These are phyloP conservation scores for Porites cylindrica DNA, from an alignment of 92 coral and sea anemone species.

Conservation along the genomic window DNA sequence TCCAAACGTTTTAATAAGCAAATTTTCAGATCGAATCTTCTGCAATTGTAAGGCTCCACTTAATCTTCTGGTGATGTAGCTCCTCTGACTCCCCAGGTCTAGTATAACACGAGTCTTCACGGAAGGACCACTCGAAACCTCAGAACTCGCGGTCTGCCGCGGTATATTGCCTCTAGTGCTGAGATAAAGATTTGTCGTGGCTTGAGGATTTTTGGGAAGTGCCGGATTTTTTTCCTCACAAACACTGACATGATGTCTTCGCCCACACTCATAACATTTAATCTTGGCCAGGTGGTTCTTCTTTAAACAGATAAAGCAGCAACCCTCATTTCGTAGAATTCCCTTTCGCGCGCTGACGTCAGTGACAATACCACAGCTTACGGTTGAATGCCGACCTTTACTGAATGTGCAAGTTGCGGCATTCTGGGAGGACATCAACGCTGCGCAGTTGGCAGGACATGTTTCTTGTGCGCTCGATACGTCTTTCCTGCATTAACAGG, in stretches of 20 bases:
- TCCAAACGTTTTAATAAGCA: constrained; percentile 58
- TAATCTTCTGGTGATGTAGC: constrained; percentile 36
- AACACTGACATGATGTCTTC: constrained; percentile 1
- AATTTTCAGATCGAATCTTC: constrained; percentile 31
- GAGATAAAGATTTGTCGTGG: neutral
- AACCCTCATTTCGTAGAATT: constrained; percentile 29
- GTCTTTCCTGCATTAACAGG: neutral
- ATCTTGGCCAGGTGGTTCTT: constrained; percentile 45
- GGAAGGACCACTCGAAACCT: constrained; percentile 27
- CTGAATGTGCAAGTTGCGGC: constrained; percentile 34
- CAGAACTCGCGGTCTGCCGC: constrained; percentile 48
- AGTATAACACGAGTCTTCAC: constrained; percentile 46
- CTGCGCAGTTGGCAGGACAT: constrained; percentile 13
- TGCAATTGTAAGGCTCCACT: constrained; percentile 29
- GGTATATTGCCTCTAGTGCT: constrained; percentile 19
- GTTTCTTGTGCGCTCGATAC: neutral
- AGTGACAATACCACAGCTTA: constrained; percentile 41
- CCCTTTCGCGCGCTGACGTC: constrained; percentile 36
- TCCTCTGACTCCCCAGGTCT: constrained; percentile 56
- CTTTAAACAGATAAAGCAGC: constrained; percentile 56
- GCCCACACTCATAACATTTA: constrained; percentile 39
- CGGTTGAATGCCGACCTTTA: constrained; percentile 34
- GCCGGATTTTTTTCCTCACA: neutral
- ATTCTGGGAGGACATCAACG: constrained; percentile 1
- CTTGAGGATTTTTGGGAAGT: neutral